A percentile compares a stretch with the other conserved stretches of the same genome.
phyloP scores from a whole-genome alignment of 2,797 vertebrate genomes.

The Eurystomus glaucurus region DNA sequence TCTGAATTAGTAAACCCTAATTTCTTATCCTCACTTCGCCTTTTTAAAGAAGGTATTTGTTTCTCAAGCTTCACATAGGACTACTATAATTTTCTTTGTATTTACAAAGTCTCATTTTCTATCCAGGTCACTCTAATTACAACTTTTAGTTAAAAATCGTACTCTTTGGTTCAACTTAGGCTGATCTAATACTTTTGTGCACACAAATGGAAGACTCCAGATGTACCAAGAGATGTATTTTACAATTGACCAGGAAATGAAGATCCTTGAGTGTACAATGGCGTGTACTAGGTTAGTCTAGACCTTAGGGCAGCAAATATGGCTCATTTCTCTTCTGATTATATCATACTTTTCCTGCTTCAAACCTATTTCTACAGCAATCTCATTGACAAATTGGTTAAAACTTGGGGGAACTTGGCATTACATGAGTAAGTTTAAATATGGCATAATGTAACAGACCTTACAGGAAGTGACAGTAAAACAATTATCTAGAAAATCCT shows the following conservation, averaged over 20 bases:
- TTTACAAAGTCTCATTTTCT: not conserved
- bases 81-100: not conserved
- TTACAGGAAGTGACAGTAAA: not conserved
- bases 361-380: not conserved
- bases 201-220: not conserved
- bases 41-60: not conserved
- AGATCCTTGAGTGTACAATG: not conserved
- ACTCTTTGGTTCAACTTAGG: not conserved
- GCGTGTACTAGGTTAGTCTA: not conserved
- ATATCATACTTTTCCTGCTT: not conserved
- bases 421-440: not conserved
- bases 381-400: constrained; percentile 4
- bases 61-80: not conserved
- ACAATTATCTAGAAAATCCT: not conserved
- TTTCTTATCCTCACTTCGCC: not conserved
- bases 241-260: not conserved
- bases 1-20: not conserved
- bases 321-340: constrained; percentile 13
- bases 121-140: not conserved
- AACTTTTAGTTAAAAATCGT: not conserved
- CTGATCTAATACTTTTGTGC: not conserved
- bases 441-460: not conserved
- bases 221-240: not conserved
- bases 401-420: not conserved
- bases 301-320: not conserved